A percentile compares a stretch with the other conserved stretches of the same genome.
Evolutionary conservation across 2,113 vertebrate genomes (phyloP).

Genomic region (Archocentrus centrarchus): DNA sequence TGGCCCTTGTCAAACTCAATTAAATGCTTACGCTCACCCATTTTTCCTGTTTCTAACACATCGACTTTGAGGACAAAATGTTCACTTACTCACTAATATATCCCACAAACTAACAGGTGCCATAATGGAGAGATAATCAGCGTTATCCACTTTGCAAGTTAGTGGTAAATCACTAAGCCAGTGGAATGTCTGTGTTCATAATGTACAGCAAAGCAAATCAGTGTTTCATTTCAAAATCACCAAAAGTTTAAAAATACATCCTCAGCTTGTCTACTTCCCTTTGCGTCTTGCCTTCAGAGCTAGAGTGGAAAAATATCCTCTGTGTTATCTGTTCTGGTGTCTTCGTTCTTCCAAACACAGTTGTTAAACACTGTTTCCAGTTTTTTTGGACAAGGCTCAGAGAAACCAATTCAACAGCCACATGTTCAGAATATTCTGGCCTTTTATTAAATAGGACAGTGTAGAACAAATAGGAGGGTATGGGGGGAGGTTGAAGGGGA

Average conservation of each 20-base stretch:
- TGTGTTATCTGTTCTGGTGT: neutral
- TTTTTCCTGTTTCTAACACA: too few species aligned
- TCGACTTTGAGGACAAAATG: too few species aligned
- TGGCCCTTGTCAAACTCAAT: too few species aligned
- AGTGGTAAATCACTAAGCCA: neutral
- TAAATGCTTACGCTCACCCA: too few species aligned
- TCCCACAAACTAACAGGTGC: too few species aligned
- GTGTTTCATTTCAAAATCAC: neutral
- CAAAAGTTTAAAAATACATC: conserved; percentile 29
- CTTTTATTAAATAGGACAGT: neutral
- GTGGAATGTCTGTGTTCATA: neutral
- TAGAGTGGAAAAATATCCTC: neutral
- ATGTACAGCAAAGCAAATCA: neutral
- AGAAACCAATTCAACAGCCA: neutral
- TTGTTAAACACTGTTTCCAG: neutral
- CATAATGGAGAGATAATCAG: too few species aligned
- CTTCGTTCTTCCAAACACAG: neutral
- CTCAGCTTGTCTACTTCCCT: neutral
- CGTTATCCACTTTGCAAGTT: too few species aligned
- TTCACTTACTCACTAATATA: too few species aligned
- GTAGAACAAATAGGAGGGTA: neutral
- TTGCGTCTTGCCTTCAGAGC: neutral
- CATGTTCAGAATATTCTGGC: neutral
- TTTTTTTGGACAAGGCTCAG: neutral
- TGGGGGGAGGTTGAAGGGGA: neutral